phyloP scores from a whole-genome alignment of 2,113 vertebrate species.

The Prionailurus bengalensis region DNA sequence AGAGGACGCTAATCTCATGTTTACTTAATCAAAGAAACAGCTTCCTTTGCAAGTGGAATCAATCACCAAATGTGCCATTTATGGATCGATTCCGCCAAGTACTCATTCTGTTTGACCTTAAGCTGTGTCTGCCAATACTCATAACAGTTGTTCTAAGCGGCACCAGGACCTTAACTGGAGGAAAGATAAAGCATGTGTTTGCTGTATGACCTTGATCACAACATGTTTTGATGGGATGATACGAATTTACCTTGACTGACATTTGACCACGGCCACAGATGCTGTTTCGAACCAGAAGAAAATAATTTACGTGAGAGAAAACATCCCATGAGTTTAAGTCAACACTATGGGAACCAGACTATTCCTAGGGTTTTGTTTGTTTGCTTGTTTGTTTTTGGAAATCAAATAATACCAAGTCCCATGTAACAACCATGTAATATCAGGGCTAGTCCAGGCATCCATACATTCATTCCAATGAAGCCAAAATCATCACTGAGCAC shows the following conservation, averaged over 20 bases:
- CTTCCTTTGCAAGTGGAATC: conserved; percentile 46
- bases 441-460: neutral
- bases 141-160: neutral
- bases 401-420: neutral
- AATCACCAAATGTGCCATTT: neutral
- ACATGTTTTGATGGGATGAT: conserved; percentile 15
- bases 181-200: conserved; percentile 43
- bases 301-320: conserved; percentile 3
- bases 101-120: neutral
- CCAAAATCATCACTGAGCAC: neutral
- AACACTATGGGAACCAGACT: neutral
- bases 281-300: conserved; percentile 58
- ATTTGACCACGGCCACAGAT: neutral
- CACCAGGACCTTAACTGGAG: neutral
- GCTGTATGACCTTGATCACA: conserved; percentile 59
- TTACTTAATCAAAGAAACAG: neutral
- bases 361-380: neutral
- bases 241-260: conserved; percentile 6
- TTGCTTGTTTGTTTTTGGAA: neutral
- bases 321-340: neutral
- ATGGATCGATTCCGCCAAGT: neutral
- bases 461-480: neutral
- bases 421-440: neutral
- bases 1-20: neutral
- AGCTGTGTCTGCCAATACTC: neutral